Conservation (phyloP, 2,113 vertebrate species). For the Orientallactaga bullata region DNA sequence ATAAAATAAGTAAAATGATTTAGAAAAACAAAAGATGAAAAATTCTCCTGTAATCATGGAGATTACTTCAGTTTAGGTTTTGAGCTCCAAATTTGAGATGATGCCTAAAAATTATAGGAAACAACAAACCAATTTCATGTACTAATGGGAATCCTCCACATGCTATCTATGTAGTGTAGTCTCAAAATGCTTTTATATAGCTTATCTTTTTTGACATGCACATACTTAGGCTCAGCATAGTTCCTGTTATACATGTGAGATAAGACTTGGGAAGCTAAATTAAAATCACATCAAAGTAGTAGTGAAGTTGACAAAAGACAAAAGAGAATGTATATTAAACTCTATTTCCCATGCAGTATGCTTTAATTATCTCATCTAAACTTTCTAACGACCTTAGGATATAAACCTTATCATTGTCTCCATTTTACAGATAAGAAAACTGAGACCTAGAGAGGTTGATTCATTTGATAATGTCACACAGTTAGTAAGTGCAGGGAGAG, state of each 20-base stretch:
- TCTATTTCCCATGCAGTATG: constrained; percentile 32
- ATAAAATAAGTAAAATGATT: no score
- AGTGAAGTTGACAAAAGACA: constrained; percentile 3
- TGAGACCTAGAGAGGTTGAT: not conserved
- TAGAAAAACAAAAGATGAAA: not conserved
- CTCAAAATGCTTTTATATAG: constrained; percentile 5
- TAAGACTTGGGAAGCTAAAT: constrained; percentile 18
- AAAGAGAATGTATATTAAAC: constrained; percentile 28
- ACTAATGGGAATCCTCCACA: constrained; percentile 1
- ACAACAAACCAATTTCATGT: not conserved
- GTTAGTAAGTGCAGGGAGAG: not conserved
- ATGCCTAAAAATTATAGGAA: constrained; percentile 30
- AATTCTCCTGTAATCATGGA: constrained; percentile 20
- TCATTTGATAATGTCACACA: constrained; percentile 28
- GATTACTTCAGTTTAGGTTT: constrained; percentile 32
- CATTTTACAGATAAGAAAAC: constrained; percentile 45
- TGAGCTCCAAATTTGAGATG: constrained; percentile 35
- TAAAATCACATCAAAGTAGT: constrained; percentile 11
- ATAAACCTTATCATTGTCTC: not conserved
- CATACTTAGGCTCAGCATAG: not conserved
- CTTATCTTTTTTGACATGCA: not conserved
- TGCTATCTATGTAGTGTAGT: not conserved
- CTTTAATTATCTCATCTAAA: constrained; percentile 1
- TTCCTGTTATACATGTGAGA: constrained; percentile 45
- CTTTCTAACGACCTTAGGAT: not conserved